phyloP scores from a whole-genome alignment of 2,113 vertebrate genomes.

The Phaethon lepturus region DNA sequence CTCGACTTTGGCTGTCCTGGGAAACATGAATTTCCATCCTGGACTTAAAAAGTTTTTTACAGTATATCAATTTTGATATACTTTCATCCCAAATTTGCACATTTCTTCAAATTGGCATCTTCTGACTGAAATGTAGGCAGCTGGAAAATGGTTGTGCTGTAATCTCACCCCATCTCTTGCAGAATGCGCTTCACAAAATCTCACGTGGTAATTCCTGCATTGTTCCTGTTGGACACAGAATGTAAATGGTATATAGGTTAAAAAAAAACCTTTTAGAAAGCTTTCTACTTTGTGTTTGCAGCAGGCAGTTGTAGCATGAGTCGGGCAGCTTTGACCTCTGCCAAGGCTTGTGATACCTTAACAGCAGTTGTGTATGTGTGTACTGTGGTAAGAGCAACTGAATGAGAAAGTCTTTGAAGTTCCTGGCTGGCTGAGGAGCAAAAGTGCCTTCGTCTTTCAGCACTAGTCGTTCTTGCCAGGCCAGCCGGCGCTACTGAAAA shows the following conservation, averaged over 20 bases:
- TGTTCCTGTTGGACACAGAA: not conserved
- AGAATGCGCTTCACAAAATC: not conserved
- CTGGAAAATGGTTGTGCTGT: not conserved
- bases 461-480: not conserved
- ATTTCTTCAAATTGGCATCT: not conserved
- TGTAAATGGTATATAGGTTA: not conserved
- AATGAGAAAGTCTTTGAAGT: constrained; percentile 44
- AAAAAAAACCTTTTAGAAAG: not conserved
- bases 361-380: not conserved
- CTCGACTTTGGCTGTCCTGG: not conserved
- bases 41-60: not conserved
- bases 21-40: not conserved
- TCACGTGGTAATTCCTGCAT: not conserved
- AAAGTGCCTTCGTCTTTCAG: constrained; percentile 28
- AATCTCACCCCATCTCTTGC: not conserved
- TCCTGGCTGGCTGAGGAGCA: constrained; percentile 26
- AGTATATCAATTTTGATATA: not conserved
- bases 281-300: not conserved
- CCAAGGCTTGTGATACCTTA: constrained; percentile 11
- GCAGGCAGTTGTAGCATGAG: not conserved
- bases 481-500: not conserved
- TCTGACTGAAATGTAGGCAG: not conserved
- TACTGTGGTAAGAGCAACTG: not conserved
- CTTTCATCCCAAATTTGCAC: not conserved
- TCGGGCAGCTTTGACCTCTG: not conserved